Conservation (phyloP, 2,113 vertebrate genomes). For the Zosterops pallidus region DNA sequence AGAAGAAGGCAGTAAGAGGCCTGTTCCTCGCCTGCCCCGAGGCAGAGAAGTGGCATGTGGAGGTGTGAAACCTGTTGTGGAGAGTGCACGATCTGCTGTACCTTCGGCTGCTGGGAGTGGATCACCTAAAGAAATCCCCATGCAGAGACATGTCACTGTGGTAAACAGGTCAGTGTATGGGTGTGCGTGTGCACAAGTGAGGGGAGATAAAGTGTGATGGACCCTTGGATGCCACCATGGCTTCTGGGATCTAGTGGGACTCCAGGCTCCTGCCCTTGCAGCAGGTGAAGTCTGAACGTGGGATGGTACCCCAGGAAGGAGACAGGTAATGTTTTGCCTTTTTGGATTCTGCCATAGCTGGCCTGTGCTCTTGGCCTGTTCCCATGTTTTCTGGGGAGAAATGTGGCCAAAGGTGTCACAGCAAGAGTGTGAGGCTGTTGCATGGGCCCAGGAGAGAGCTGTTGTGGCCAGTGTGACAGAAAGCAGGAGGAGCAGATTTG, state of each 20-base stretch:
- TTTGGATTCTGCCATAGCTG: rapidly evolving
- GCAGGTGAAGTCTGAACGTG: not conserved
- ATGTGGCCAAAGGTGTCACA: rapidly evolving
- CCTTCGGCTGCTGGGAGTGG: constrained; percentile 57
- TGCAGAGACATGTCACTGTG: constrained; percentile 64
- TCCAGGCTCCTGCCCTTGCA: rapidly evolving
- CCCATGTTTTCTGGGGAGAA: not conserved
- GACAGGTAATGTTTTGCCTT: not conserved
- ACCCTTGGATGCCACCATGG: rapidly evolving
- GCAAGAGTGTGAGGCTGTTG: rapidly evolving
- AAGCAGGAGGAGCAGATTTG: not conserved
- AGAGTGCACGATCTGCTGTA: constrained; percentile 28
- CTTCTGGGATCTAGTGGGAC: not conserved
- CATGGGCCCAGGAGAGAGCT: not conserved
- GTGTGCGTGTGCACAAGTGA: not conserved
- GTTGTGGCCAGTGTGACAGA: rapidly evolving
- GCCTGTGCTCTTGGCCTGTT: not conserved
- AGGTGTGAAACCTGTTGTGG: constrained; percentile 17
- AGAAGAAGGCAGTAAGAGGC: constrained; percentile 55
- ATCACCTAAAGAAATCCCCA: constrained; percentile 33
- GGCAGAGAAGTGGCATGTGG: constrained; percentile 12
- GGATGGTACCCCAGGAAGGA: not conserved
- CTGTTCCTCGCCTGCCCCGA: constrained; percentile 20
- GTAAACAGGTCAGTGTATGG: constrained; percentile 63
- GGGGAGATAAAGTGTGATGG: too few relatives aligned